Conservation (phyloP, 2,113 vertebrate species). For the Clarias batrachus region DNA sequence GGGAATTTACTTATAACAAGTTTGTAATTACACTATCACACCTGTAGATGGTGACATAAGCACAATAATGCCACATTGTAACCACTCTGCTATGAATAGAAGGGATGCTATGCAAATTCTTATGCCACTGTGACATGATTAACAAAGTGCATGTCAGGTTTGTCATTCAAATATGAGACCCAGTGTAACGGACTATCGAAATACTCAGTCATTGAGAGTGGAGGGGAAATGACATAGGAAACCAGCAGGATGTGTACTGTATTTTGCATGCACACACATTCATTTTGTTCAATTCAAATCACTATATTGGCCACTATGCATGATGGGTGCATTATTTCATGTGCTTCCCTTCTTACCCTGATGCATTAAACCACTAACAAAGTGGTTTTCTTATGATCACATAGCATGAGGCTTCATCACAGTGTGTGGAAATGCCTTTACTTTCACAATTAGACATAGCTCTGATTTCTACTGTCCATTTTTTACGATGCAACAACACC, state of each 20-base stretch:
- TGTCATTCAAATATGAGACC: background rate
- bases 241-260: background rate
- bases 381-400: too few relatives aligned
- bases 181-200: background rate
- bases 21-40: too few relatives aligned
- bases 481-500: too few relatives aligned
- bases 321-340: background rate
- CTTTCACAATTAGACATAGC: too few relatives aligned
- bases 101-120: background rate
- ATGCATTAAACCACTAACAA: too few relatives aligned
- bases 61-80: background rate
- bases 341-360: background rate
- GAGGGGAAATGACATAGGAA: background rate
- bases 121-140: background rate
- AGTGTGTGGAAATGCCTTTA: too few relatives aligned
- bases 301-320: too few relatives aligned
- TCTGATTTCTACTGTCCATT: too few relatives aligned
- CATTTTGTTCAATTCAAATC: background rate
- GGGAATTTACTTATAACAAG: background rate
- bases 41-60: background rate
- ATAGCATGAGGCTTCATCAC: too few relatives aligned
- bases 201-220: background rate
- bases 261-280: background rate
- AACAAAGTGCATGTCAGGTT: background rate
- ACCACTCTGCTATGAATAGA: background rate